Evolutionary conservation across 2,888 invertebrate genomes (phyloP), one percentile per base, ranked within the genome.

Genomic region (Coelinius sp.): DNA sequence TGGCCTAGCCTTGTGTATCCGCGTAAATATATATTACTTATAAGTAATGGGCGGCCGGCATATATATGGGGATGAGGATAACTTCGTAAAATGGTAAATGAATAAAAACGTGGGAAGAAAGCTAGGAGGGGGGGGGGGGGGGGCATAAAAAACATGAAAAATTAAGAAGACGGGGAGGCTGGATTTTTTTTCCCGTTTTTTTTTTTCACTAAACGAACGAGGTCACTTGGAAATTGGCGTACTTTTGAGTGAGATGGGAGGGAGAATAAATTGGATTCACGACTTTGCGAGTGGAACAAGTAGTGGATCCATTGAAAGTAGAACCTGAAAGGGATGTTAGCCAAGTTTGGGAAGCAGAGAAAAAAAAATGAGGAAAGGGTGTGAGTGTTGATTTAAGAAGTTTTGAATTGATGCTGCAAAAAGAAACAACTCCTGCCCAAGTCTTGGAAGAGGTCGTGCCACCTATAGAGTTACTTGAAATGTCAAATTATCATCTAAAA

Each of bases 181-280:
- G 25, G 56, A 27, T 14, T 56, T 27, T 14, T 14, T 25, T 27
- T 14, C 14, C 17, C 27, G 24, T 24, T n/a, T 56, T 38, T 38
- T 62, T 38, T 38, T 62, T 62, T 52, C 46, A 8, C 62, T 67
- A 62, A 68, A 63, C 41, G 41, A 66, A 70, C 56, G 63, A 62
- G 68, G 66, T 74, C 67, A 62, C 66, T 70, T 22, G 46, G 63
- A 68, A 62, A 76, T 73, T 73, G 69, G n/a, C 35, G 17, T 35
- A 64, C 63, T 71, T 35, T 46, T 44, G 53, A 49, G 31, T 31
- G 35, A 72, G 68, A 72, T 72, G 68, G 66, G 20, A 62, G 52
- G 70, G 71, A 73, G n/a, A n/a, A n/a, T 71, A 76, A 76, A 73
- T 75, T 68, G 67, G 68, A 75, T 76, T 76, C 63, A 71, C 68